Evolutionary conservation across 2,888 invertebrate species (phyloP).

Genomic region (Fragum fragum): DNA sequence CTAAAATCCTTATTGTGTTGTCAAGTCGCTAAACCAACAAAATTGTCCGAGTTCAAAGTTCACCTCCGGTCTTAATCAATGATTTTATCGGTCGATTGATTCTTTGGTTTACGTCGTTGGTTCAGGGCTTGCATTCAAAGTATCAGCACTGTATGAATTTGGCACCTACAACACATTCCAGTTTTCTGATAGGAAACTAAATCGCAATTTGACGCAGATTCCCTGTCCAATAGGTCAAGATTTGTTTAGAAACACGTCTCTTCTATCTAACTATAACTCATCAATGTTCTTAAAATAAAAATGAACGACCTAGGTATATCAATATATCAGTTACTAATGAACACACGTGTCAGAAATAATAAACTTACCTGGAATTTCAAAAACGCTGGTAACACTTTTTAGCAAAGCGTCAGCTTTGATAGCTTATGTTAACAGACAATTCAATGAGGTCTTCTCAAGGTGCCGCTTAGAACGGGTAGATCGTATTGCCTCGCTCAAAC

Average conservation of each 20-base stretch:
- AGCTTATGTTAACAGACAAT: too few species aligned
- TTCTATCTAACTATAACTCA: not conserved
- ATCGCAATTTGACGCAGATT: not conserved
- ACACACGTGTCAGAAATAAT: not conserved
- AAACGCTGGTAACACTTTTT: not conserved
- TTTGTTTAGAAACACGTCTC: not conserved
- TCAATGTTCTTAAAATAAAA: slow-evolving; percentile 3
- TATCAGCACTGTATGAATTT: not conserved
- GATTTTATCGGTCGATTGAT: too few species aligned
- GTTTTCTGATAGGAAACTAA: not conserved
- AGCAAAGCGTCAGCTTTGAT: too few species aligned
- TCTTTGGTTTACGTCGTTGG: too few species aligned
- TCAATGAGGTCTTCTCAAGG: too few species aligned
- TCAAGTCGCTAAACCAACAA: too few species aligned
- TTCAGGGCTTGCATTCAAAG: too few species aligned
- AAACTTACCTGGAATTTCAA: slow-evolving; percentile 14
- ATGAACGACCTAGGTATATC: not conserved
- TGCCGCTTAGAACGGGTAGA: too few species aligned
- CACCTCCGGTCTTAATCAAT: too few species aligned
- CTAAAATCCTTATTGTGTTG: too few species aligned
- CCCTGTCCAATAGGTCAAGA: not conserved
- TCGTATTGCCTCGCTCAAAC: too few species aligned
- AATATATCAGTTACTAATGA: slow-evolving; percentile 6
- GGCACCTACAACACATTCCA: not conserved
- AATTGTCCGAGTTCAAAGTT: too few species aligned